Evolutionary conservation across 2,797 vertebrate species (phyloP), one percentile per base, ranked within the genome.

Genomic region (Spea hammondii): DNA sequence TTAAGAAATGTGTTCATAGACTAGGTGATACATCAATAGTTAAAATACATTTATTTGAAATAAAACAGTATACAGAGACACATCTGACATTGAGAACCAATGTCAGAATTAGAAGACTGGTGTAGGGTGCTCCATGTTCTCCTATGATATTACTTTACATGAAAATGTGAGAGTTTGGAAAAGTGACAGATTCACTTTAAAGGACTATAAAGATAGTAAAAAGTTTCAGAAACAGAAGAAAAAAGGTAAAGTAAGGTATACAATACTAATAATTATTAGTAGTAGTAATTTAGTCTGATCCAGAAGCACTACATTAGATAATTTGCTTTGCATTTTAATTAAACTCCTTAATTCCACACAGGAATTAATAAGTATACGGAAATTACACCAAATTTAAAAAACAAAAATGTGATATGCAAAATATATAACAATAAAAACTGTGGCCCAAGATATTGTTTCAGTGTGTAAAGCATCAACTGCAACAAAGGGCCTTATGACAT

Each of bases 371-470:
- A 17, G 60, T 5, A 11, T 65, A 17, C 46, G 7, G 5, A 65
- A 46, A 65, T 46, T 17, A 57, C 5, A 51, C 5, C 8, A 11
- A 11, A 14, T 32, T 54, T 53, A 14, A 53, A 5, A 14, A 72
- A n/a, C 6, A 59, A 8, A 66, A 73, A 32, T 5, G 54, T 59
- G 65, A 49, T 47, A 59, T 79, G 60, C 54, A 70, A 67, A 51
- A 65, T 54, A 4, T n/a, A 67, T 51, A 50, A 11, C 46, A 68
- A 69, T 71, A 79, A 79, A 72, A 79, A 67, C 78, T 70, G 68
- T 55, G 13, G 49, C n/a, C 48, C 65, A 13, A 70, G 66, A 76
- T 76, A 65, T 70, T 65, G 71, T 80, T 71, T 7, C 72, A 70
- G 57, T 48, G 75, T 65, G 50, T 51, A 70, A 50, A 60, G n/a